Evolutionary conservation across 2,888 invertebrate species (phyloP).

Genomic region (Diadegma fenestrale): DNA sequence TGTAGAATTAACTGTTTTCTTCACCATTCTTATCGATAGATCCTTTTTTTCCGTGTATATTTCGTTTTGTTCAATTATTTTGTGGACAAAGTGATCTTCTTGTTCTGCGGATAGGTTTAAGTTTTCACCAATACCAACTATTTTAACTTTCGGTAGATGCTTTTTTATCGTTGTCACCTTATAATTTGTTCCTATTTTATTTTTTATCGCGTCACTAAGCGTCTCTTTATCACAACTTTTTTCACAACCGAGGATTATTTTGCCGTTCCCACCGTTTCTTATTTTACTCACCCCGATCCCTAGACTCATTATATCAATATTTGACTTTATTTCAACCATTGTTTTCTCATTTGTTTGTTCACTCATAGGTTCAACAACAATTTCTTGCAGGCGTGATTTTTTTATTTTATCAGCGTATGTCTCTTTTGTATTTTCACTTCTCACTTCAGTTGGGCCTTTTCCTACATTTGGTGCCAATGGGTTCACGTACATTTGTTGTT

Average conservation of each 20-base stretch:
- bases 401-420: background rate
- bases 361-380: background rate
- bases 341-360: background rate
- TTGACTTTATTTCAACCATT: background rate
- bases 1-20: constrained; percentile 13
- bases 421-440: background rate
- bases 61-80: constrained; percentile 46
- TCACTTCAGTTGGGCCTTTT: background rate
- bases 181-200: constrained; percentile 21
- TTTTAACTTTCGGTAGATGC: constrained; percentile 48
- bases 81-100: constrained; percentile 24
- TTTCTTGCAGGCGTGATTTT: background rate
- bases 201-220: constrained; percentile 1
- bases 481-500: background rate
- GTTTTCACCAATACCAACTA: constrained; percentile 38
- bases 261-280: constrained; percentile 21
- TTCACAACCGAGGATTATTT: constrained; percentile 28
- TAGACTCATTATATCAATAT: constrained; percentile 25
- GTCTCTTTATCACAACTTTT: constrained; percentile 29
- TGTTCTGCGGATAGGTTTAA: background rate
- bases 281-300: constrained; percentile 29
- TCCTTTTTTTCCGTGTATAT: background rate
- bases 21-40: constrained; percentile 34
- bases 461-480: background rate
- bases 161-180: constrained; percentile 24